Base-by-base conservation (phyloP, 2,113 vertebrate genomes). In the Salvelinus fontinalis region DNA sequence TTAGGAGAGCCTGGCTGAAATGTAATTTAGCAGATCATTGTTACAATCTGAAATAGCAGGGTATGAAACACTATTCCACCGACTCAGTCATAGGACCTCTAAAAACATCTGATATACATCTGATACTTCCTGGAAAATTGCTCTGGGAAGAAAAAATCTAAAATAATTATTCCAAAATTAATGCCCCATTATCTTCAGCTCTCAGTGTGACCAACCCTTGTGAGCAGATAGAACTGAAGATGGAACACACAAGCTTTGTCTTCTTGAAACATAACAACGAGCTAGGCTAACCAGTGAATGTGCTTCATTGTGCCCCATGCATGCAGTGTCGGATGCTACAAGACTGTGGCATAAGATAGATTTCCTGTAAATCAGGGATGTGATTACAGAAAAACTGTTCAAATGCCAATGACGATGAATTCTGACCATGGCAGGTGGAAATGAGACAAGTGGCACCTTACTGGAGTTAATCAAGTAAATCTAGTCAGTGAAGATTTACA, bases 81-180 rank as follows among this genome's bases (percentile, higher is more conserved):
- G 3, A 16, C 27, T 9, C 13, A 13, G 20, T 48, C 18, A n/a
- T 6, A 72, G 39, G 39, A 44, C 39, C 39, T 67, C 27, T 67
- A 11, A 73, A 60, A 22, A 71, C 49, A 54, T 54, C 22, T 11
- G 48, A 54, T 57, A 29, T 27, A 16, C 11, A 66, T 14, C 26
- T 39, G 5, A 27, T 20, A 57, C 44, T 71, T 57, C 70, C 49
- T 54, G 12, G 51, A n/a, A 71, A 71, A 71, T 71, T 71, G 49
- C 27, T 4, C 49, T 27, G 51, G 51, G 51, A 14, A 54, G 51
- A 54, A 18, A 54, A 14, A 5, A 5, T 5, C 12, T 1, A 54
- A 54, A 54, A 54, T 54, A 54, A 54, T 54, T 1, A 4, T 54
- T 18, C 4, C 51, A 54, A 54, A 18, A 18, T 18, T 54, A 18